phyloP scores from a whole-genome alignment of 1,140 invertebrate genomes.

The Aphelinus atriplicis region DNA sequence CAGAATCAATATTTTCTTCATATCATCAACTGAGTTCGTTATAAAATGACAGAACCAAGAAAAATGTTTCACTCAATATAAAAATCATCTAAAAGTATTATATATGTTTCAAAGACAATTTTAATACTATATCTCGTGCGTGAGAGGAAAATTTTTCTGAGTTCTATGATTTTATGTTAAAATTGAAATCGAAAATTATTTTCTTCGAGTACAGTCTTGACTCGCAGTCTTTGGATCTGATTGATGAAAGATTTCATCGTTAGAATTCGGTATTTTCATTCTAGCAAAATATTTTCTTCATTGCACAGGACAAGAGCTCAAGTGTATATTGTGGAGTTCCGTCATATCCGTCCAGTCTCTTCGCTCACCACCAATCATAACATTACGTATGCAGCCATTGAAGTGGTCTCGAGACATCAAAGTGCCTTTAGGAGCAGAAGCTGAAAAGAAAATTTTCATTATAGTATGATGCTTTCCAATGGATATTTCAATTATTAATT shows the following conservation, averaged over 20 bases:
- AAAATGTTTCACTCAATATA: not conserved
- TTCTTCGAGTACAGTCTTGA: slow-evolving; percentile 36
- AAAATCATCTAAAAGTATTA: not conserved
- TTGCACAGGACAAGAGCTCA: slow-evolving; percentile 83
- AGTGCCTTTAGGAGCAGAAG: slow-evolving; percentile 73
- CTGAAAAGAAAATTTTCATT: slow-evolving; percentile 63
- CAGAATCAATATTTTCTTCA: too few relatives aligned
- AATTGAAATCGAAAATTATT: slow-evolving; percentile 24
- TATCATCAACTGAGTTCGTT: not conserved
- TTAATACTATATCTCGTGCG: not conserved
- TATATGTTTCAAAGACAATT: not conserved
- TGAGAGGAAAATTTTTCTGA: not conserved
- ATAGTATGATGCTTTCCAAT: not conserved
- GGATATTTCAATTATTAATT: too few relatives aligned
- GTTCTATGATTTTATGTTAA: not conserved
- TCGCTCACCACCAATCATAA: slow-evolving; percentile 74
- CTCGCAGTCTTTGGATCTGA: slow-evolving; percentile 60
- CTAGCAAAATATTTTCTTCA: slow-evolving; percentile 44
- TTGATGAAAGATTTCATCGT: slow-evolving; percentile 41
- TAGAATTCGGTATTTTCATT: slow-evolving; percentile 36
- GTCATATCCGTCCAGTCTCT: slow-evolving; percentile 88
- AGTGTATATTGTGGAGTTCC: slow-evolving; percentile 80
- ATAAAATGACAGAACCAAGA: slow-evolving; percentile 10
- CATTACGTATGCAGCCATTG: slow-evolving; percentile 89
- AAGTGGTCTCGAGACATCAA: slow-evolving; percentile 81